These are phyloP conservation scores for Drosophila nr. perissopoda DNA, from an alignment of 2,888 invertebrate genomes.

Conservation along the genomic window DNA sequence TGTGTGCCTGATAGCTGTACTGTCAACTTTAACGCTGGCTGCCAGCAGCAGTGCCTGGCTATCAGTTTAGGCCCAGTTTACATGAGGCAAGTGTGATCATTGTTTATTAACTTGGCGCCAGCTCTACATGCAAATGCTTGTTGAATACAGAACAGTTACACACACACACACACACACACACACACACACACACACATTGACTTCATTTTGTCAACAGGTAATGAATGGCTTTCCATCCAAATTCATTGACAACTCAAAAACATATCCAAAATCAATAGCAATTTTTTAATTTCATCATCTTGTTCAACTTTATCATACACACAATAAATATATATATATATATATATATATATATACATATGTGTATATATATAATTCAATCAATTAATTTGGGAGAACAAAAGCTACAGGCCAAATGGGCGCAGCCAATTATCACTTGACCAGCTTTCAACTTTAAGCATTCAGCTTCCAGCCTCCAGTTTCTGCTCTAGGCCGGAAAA, in stretches of 20 bases:
- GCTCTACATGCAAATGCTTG: conserved; percentile 47
- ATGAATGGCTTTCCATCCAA: conserved; percentile 13
- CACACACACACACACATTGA: neutral
- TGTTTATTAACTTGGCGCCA: conserved; percentile 45
- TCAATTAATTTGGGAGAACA: conserved; percentile 38
- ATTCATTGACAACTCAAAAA: conserved; percentile 2
- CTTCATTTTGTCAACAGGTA: neutral
- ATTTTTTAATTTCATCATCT: conserved; percentile 42
- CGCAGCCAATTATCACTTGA: conserved; percentile 60
- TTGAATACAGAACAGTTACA: conserved; percentile 42
- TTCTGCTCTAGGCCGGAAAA: conserved; percentile 42
- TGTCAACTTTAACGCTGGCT: conserved; percentile 43
- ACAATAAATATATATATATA: neutral
- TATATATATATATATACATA: neutral
- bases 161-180: conserved; percentile 12
- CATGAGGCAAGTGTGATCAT: conserved; percentile 2
- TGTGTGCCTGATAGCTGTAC: conserved; percentile 44
- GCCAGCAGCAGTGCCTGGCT: conserved; percentile 25
- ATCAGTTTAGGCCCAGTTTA: conserved; percentile 39
- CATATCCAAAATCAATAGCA: conserved; percentile 2
- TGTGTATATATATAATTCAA: conserved; percentile 35
- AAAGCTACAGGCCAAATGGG: conserved; percentile 2
- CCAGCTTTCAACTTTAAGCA: conserved; percentile 17
- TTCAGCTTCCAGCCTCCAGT: neutral
- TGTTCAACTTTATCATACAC: conserved; percentile 1